Base-by-base conservation (phyloP, 2,888 invertebrate genomes). In the Ennomos erosarius region DNA sequence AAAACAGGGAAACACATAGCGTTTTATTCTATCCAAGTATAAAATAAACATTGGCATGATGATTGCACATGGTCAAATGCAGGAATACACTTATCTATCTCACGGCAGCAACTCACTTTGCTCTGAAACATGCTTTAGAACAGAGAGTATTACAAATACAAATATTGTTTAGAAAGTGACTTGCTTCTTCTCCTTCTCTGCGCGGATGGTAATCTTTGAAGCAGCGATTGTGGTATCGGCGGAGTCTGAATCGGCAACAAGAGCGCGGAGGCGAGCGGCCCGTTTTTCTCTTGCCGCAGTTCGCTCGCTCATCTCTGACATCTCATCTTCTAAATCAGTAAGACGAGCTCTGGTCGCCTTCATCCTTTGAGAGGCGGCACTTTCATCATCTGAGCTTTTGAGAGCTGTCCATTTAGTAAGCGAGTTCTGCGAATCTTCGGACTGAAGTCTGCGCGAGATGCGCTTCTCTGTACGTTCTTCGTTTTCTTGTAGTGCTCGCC, bases 241-340 rank as follows among this genome's bases (percentile, higher is more conserved):
- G 9, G 73, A 78, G 55, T 94, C 94, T 8, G 87, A 84, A 69
- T 94, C 96, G 50, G 94, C 95, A 12, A 96, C 94, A 33, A 96
- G 81, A 0, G 95, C 95, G 53, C 95, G 93, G 35, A 96, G 93
- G 52, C 95, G 94, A 0, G 95, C 95, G 1, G 95, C 94, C 45
- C 96, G 94, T 60, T 94, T 94, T 76, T 96, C 96, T 65, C 96
- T 93, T 13, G 94, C 94, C 0, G 94, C 95, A 72, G 94, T 94
- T 73, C 95, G 93, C 74, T 96, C 95, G 12, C 91, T 94, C 59
- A 96, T 85, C 68, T 95, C 95, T 42, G 94, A 93, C 95, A 96
- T 96, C 82, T 97, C 96, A 49, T 94, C 94, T 75, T 96, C 96
- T 43, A 97, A 87, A 73, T 96, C 96, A 38, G 93, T 93, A 12